A percentile compares a stretch with the other conserved stretches of the same genome.
phyloP scores from a whole-genome alignment of 2,113 vertebrate genomes.

The Bubo bubo region DNA sequence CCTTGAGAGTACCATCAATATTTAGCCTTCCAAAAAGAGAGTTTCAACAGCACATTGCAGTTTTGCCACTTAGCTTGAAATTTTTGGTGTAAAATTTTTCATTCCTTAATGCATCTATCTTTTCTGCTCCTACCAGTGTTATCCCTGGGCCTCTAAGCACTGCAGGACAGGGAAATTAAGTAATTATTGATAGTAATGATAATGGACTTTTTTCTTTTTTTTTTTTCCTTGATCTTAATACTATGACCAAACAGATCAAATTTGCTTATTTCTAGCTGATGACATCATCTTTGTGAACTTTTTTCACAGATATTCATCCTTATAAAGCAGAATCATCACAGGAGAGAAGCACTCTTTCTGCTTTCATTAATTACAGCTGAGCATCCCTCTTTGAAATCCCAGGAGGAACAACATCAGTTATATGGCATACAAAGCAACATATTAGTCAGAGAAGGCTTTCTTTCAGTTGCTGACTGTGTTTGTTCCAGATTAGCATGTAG shows the following conservation, averaged over 20 bases:
- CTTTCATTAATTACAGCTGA: background rate
- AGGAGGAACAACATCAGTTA: background rate
- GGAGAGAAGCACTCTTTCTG: background rate
- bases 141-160: background rate
- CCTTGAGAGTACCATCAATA: background rate
- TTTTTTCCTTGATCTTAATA: rapidly evolving
- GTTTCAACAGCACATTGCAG: background rate
- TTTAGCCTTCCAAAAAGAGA: background rate
- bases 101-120: background rate
- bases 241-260: background rate
- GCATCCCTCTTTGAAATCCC: background rate
- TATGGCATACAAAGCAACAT: background rate
- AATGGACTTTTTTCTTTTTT: background rate
- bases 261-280: background rate
- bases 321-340: background rate
- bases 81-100: background rate
- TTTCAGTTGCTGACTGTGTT: background rate
- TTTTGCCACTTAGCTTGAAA: background rate
- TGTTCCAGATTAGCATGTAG: background rate
- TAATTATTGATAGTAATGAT: background rate
- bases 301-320: background rate
- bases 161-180: background rate
- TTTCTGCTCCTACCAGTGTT: background rate
- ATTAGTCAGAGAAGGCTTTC: background rate
- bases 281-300: background rate